Base-by-base conservation (phyloP, 2,888 invertebrate genomes). In the Cephus nigrinus region DNA sequence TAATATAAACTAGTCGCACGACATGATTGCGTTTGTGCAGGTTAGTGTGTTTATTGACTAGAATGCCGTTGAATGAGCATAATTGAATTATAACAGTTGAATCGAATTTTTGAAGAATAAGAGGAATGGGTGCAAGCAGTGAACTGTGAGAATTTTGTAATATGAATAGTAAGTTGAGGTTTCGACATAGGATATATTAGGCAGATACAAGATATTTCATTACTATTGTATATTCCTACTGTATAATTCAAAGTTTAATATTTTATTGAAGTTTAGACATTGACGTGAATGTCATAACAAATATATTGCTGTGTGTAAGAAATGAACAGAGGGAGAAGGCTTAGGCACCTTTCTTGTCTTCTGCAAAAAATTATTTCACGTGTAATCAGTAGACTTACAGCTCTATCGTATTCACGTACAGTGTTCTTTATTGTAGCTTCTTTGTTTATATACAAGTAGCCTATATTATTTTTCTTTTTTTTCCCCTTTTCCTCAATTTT, bases 381-480 rank as follows among this genome's bases (percentile, higher is more conserved):
- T 55, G 55, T 55, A 55, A 55, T 55, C 23, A 55, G 55, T 55
- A 55, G 23, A 23, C 9, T 55, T 55, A 55, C 55, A 9, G 9
- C 23, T 23, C 23, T 9, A 55, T 55, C 23, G 4, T 40, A 40
- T 40, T 40, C 40, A 55, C 55, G 68, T 76, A 76, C 74, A 73
- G 74, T 73, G 73, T 76, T 34, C 68, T 80, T 81, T 82, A 80
- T 76, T 79, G 72, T 80, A 77, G 79, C 80, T 79, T 69, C 80
- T 82, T 84, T 82, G 80, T 84, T 82, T 84, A 82, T 85, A 81
- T 82, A 82, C 80, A 85, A 81, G 82, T 81, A 82, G 85, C 87
- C 81, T 86, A 94, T 92, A 91, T 94, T 95, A 82, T 92, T 92
- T 82, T 93, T 93, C 82, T 92, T 15, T 89, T 88, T 76, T 74